A percentile compares a stretch with the other conserved stretches of the same genome.
Evolutionary conservation across 2,888 invertebrate genomes (phyloP).

Genomic region (Pollenia griseotomentosa): DNA sequence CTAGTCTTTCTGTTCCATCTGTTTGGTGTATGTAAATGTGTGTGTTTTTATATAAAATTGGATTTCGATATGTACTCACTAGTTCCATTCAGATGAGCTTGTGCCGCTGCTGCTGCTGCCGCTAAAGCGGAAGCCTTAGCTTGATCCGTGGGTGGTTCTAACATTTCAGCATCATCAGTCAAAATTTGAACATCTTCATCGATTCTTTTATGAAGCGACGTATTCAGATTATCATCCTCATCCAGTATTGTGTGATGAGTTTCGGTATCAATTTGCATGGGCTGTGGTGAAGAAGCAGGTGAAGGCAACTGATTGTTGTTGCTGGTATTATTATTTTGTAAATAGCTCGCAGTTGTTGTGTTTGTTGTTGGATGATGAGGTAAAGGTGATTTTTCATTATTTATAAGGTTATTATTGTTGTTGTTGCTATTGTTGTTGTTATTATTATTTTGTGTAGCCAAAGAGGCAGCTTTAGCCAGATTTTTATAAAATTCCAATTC

Average conservation of each 20-base stretch:
- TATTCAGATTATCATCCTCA: slow-evolving; percentile 33
- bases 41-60: slow-evolving; percentile 75
- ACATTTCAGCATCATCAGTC: slow-evolving; percentile 73
- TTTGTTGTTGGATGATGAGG: slow-evolving; percentile 58
- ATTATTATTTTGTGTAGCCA: slow-evolving; percentile 75
- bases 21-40: not conserved
- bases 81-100: slow-evolving; percentile 88
- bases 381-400: slow-evolving; percentile 75
- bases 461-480: slow-evolving; percentile 81
- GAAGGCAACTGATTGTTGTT: slow-evolving; percentile 57
- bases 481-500: slow-evolving; percentile 83
- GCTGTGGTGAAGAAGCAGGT: slow-evolving; percentile 75
- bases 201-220: slow-evolving; percentile 45
- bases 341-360: not conserved
- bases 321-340: slow-evolving; percentile 53
- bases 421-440: slow-evolving; percentile 64
- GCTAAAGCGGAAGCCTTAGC: slow-evolving; percentile 84
- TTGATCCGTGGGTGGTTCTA: slow-evolving; percentile 75
- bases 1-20: not conserved
- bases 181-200: slow-evolving; percentile 71
- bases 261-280: slow-evolving; percentile 81
- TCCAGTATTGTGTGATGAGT: slow-evolving; percentile 69
- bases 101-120: slow-evolving; percentile 85
- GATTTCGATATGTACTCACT: slow-evolving; percentile 86
- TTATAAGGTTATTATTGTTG: slow-evolving; percentile 59